Percentiles rank a stretch among this genome's conserved stretches.
phyloP scores from a whole-genome alignment of 2,888 invertebrate genomes.

The Agonopterix heracliana region DNA sequence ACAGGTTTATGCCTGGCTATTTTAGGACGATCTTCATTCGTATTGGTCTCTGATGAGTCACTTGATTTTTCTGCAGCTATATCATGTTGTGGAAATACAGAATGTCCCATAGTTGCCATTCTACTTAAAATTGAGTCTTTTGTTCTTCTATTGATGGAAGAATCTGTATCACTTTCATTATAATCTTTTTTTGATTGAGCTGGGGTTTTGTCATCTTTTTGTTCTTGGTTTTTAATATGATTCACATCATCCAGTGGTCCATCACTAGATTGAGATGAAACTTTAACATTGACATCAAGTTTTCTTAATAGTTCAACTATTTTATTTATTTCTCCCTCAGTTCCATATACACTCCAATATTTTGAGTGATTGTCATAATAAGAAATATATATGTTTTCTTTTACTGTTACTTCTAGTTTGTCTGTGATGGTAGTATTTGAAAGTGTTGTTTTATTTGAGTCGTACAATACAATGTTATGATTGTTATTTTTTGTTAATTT shows the following conservation, averaged over 20 bases:
- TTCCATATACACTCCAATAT: slow-evolving; percentile 56
- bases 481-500: slow-evolving; percentile 37
- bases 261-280: slow-evolving; percentile 19
- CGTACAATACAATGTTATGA: slow-evolving; percentile 53
- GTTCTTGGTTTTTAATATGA: too few species aligned
- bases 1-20: slow-evolving; percentile 40
- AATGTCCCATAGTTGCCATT: slow-evolving; percentile 65
- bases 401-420: slow-evolving; percentile 41
- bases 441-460: slow-evolving; percentile 51
- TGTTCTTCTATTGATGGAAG: slow-evolving; percentile 45
- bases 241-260: too few species aligned
- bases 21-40: slow-evolving; percentile 32
- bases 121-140: slow-evolving; percentile 56
- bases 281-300: slow-evolving; percentile 33
- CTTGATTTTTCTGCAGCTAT: slow-evolving; percentile 33
- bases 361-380: slow-evolving; percentile 52
- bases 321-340: slow-evolving; percentile 37
- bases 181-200: slow-evolving; percentile 17
- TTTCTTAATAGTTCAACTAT: slow-evolving; percentile 36
- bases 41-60: slow-evolving; percentile 56
- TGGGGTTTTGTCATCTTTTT: neutral
- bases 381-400: slow-evolving; percentile 44
- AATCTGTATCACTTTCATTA: slow-evolving; percentile 56
- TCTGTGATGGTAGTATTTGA: slow-evolving; percentile 41
- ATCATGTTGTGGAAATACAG: slow-evolving; percentile 47